Evolutionary conservation across 2,888 invertebrate genomes (phyloP).

Genomic region (Agriopis marginaria): DNA sequence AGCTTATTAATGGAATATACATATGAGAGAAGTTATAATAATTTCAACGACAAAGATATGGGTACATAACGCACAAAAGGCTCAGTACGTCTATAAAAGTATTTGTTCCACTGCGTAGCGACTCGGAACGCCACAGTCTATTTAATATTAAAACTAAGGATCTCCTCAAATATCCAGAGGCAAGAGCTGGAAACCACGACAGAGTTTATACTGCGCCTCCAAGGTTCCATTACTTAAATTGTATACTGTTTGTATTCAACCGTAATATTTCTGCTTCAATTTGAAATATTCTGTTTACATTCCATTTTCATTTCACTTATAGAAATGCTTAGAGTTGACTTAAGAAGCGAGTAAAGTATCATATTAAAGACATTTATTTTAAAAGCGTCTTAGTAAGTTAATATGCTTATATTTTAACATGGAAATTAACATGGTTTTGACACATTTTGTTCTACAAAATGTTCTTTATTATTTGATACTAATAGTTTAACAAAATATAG

Average conservation of each 20-base stretch:
- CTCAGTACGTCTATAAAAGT: constrained; percentile 16
- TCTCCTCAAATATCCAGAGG: constrained; percentile 32
- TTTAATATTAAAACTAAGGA: constrained; percentile 35
- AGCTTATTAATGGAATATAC: not conserved
- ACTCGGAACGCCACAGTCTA: constrained; percentile 17
- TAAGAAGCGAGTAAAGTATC: constrained; percentile 4
- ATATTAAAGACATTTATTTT: not conserved
- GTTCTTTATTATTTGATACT: too few species aligned
- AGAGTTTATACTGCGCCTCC: constrained; percentile 31
- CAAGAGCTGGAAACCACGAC: constrained; percentile 29
- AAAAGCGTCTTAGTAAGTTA: not conserved
- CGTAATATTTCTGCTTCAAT: constrained; percentile 34
- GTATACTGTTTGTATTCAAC: constrained; percentile 34
- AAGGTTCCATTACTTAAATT: constrained; percentile 39
- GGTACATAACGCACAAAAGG: constrained; percentile 1
- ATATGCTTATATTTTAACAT: too few species aligned
- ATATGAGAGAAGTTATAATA: not conserved
- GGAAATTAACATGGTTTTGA: too few species aligned
- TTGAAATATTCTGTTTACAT: constrained; percentile 36
- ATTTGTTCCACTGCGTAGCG: constrained; percentile 15
- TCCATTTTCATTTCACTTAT: constrained; percentile 34
- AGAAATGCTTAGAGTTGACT: constrained; percentile 30
- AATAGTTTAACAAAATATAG: too few species aligned
- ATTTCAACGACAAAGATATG: not conserved
- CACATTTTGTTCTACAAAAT: too few species aligned